phyloP scores from a whole-genome alignment of 2,888 invertebrate species.

The Cylindroiulus punctatus region DNA sequence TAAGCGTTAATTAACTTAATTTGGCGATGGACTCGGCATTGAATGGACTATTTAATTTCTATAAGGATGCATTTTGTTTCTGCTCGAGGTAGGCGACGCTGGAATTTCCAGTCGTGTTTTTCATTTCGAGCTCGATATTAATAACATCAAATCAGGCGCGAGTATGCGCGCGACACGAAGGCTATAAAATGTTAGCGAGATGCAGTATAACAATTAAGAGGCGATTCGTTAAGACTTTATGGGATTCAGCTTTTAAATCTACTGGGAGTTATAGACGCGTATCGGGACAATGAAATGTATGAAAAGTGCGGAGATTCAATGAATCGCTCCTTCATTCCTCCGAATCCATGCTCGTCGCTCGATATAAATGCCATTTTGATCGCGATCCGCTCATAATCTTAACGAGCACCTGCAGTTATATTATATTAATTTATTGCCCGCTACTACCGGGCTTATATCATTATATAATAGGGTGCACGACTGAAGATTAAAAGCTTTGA shows the following conservation, averaged over 20 bases:
- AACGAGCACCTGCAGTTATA: constrained; percentile 2
- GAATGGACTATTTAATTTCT: background rate
- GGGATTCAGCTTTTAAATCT: constrained; percentile 6
- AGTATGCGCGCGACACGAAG: background rate
- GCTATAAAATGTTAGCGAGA: background rate
- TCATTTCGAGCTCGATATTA: background rate
- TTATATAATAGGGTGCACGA: constrained; percentile 33
- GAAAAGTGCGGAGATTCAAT: no score
- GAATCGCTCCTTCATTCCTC: background rate
- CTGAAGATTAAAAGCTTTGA: background rate
- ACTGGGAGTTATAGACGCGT: background rate
- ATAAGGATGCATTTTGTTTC: background rate
- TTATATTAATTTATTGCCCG: background rate
- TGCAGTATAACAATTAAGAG: constrained; percentile 24
- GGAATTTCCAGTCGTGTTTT: background rate
- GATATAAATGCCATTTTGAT: no score
- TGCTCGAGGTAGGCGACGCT: background rate
- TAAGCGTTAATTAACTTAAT: background rate
- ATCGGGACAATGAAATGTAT: background rate
- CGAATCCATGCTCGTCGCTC: background rate
- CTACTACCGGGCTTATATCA: background rate
- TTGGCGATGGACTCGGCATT: background rate
- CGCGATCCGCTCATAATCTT: no score
- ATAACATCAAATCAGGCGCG: constrained; percentile 9
- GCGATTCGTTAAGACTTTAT: background rate